phyloP scores from a whole-genome alignment of 1,140 invertebrate species.

The Drosophila saltans region DNA sequence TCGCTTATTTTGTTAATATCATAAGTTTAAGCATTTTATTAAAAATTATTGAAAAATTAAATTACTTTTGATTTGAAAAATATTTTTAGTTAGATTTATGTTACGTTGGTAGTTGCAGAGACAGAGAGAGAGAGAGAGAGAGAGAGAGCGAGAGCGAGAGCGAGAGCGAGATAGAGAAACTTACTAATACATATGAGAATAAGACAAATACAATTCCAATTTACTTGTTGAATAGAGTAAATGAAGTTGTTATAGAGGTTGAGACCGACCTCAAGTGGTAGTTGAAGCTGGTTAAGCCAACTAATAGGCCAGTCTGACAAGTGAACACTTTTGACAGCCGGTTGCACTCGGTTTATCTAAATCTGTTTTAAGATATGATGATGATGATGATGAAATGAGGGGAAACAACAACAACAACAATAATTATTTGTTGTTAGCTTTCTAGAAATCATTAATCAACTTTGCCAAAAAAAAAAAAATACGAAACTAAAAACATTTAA shows the following conservation, averaged over 20 bases:
- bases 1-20: too few species aligned
- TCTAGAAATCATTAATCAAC: conserved; percentile 43
- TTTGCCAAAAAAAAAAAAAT: conserved; percentile 11
- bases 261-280: conserved; percentile 20
- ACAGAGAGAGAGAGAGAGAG: neutral
- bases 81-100: too few species aligned
- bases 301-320: conserved; percentile 67
- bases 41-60: too few species aligned
- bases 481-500: neutral
- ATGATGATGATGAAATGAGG: conserved; percentile 16
- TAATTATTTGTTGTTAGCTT: conserved; percentile 11
- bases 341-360: conserved; percentile 48
- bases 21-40: too few species aligned
- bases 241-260: conserved; percentile 44
- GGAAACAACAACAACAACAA: conserved; percentile 18
- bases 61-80: too few species aligned
- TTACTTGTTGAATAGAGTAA: conserved; percentile 4
- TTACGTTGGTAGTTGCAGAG: too few species aligned
- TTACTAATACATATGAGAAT: neutral
- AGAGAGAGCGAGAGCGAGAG: neutral
- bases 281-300: conserved; percentile 40
- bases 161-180: neutral
- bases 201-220: neutral
- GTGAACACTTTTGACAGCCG: conserved; percentile 72
- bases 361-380: conserved; percentile 23